Percentiles rank a stretch among this genome's conserved stretches.
phyloP scores from a whole-genome alignment of 2,797 vertebrate species.

The Onychomys leucogaster region DNA sequence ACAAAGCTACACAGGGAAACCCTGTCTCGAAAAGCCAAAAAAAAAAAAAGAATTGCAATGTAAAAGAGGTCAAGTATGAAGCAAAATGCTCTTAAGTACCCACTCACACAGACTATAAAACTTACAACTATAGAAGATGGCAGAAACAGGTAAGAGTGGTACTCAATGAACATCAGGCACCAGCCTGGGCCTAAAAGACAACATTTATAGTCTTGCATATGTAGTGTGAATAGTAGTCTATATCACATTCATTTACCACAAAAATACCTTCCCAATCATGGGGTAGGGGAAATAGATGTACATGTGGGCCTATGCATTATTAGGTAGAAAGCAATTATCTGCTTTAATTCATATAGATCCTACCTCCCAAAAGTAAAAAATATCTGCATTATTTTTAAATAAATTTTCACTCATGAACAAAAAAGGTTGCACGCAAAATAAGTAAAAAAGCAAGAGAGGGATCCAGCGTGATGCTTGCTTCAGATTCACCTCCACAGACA shows the following conservation, averaged over 20 bases:
- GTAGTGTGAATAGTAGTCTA: not conserved
- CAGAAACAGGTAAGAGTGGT: not conserved
- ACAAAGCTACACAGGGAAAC: too few relatives aligned
- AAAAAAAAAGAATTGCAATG: not conserved
- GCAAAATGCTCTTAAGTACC: not conserved
- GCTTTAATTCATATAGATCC: not conserved
- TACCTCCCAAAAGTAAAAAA: not conserved
- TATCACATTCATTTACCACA: not conserved
- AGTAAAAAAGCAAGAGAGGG: slow-evolving; percentile 63
- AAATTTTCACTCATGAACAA: not conserved
- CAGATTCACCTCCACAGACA: not conserved
- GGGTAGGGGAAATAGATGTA: not conserved
- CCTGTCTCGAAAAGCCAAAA: too few relatives aligned
- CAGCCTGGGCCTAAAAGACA: not conserved
- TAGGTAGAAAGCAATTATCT: not conserved
- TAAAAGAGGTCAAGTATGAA: slow-evolving; percentile 9
- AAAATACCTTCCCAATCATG: not conserved
- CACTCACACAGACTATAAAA: not conserved
- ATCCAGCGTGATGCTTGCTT: not conserved
- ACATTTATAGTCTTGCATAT: not conserved
- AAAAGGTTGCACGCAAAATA: slow-evolving; percentile 22
- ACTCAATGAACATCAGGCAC: not conserved
- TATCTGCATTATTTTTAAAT: slow-evolving; percentile 13
- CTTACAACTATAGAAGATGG: not conserved
- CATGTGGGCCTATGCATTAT: not conserved